These are phyloP conservation scores for Crioceris asparagi DNA, from an alignment of 2,888 invertebrate genomes.

Conservation along the genomic window DNA sequence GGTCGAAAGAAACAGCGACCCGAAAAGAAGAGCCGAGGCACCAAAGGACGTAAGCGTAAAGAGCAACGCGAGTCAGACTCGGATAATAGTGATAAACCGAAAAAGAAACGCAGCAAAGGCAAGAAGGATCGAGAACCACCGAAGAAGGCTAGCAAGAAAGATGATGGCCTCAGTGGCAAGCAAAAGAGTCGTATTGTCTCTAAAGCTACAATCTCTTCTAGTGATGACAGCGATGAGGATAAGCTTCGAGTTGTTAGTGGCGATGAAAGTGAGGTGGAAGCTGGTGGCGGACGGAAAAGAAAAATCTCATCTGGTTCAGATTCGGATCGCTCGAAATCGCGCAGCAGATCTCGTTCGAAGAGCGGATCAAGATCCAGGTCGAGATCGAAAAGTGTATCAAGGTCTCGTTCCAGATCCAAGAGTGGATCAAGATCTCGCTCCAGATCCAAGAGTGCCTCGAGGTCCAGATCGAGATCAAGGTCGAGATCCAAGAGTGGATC, in stretches of 20 bases:
- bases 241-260: slow-evolving; percentile 47
- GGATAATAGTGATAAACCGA: slow-evolving; percentile 50
- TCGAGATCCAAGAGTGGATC: slow-evolving; percentile 30
- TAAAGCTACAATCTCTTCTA: slow-evolving; percentile 90
- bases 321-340: slow-evolving; percentile 22
- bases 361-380: slow-evolving; percentile 33
- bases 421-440: slow-evolving; percentile 26
- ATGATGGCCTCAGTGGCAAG: slow-evolving; percentile 68
- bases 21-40: slow-evolving; percentile 25
- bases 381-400: slow-evolving; percentile 18
- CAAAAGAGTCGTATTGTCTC: slow-evolving; percentile 84
- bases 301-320: slow-evolving; percentile 55
- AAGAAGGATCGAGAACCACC: slow-evolving; percentile 23
- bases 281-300: slow-evolving; percentile 43
- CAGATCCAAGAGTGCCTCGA: slow-evolving; percentile 21
- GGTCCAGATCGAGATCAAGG: slow-evolving; percentile 28
- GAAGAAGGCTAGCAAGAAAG: slow-evolving; percentile 29
- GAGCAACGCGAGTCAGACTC: slow-evolving; percentile 42
- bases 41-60: slow-evolving; percentile 31
- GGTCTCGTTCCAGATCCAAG: slow-evolving; percentile 28
- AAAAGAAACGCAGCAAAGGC: slow-evolving; percentile 25
- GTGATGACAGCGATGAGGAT: slow-evolving; percentile 63
- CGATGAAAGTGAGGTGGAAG: slow-evolving; percentile 39
- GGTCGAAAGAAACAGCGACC: slow-evolving; percentile 32
- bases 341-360: slow-evolving; percentile 30